These are phyloP conservation scores for Drosophila virilis DNA, from an alignment of 1,140 invertebrate species.

Conservation along the genomic window DNA sequence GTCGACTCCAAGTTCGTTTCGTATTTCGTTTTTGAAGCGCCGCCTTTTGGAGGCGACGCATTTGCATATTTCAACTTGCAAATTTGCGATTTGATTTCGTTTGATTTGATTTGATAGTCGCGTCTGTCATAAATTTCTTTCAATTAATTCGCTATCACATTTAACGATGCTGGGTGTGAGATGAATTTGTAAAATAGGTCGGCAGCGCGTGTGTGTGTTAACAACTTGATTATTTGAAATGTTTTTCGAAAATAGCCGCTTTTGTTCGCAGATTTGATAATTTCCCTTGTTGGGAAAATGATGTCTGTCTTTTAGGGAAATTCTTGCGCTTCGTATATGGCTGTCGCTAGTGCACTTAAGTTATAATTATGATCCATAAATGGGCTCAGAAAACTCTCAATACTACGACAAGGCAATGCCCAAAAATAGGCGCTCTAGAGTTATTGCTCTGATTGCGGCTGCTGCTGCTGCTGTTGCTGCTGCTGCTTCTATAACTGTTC, in stretches of 20 bases:
- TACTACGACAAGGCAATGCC: constrained; percentile 61
- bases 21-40: constrained; percentile 65
- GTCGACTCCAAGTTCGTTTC: constrained; percentile 34
- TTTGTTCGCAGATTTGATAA: constrained; percentile 7
- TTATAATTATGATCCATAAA: constrained; percentile 75
- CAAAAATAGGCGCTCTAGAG: constrained; percentile 68
- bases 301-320: constrained; percentile 41
- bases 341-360: constrained; percentile 40
- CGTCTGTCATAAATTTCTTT: constrained; percentile 67
- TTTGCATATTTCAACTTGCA: constrained; percentile 77
- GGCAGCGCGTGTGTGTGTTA: constrained; percentile 56
- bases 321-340: constrained; percentile 26
- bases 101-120: constrained; percentile 43
- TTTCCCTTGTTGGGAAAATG: constrained; percentile 4
- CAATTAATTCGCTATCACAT: constrained; percentile 57
- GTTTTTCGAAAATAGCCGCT: constrained; percentile 1
- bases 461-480: constrained; percentile 22
- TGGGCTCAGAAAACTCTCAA: constrained; percentile 40
- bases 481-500: constrained; percentile 78
- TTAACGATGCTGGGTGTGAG: constrained; percentile 59
- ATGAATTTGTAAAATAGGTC: constrained; percentile 57
- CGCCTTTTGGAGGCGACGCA: constrained; percentile 29
- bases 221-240: constrained; percentile 33
- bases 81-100: constrained; percentile 33
- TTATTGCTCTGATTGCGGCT: constrained; percentile 72